Evolutionary conservation across 2,113 vertebrate genomes (phyloP), one percentile per base, ranked within the genome.

Genomic region (Macquaria ambigua): DNA sequence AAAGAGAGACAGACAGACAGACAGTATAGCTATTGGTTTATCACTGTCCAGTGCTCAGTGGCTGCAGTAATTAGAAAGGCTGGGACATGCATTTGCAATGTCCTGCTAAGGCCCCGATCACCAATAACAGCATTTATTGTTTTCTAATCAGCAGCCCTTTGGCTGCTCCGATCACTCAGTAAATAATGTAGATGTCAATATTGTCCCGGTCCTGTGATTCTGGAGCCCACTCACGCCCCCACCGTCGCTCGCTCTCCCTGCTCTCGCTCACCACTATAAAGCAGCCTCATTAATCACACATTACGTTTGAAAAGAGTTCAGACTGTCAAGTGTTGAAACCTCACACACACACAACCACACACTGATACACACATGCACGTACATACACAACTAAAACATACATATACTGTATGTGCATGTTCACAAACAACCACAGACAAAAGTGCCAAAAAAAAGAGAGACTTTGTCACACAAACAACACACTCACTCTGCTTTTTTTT

Each of bases 141-240:
- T 96, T 96, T 96, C 95, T 95, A 96, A 96, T 96, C 95, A 96
- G 94, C 92, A 92, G 91, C 90, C 93, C 92, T 93, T 93, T 91
- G 94, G 94, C 94, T 93, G 89, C 93, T 90, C 93, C 85, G 92
- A 95, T 95, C 95, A 94, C 92, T 96, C 93, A 93, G 92, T 95
- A 95, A 95, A 95, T 96, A 96, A 96, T 95, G 94, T 91, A 92
- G 91, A 96, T 94, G 95, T 95, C 95, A 95, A 96, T 96, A 95
- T 85, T 92, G 91, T 88, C 86, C 90, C 88, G 90, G 91, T 93
- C 90, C 92, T 92, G 91, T 95, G 95, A 94, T 92, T 95, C 88
- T 79, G 86, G 72, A 82, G 80, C 86, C 74, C 81, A 69, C 83
- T 83, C 83, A 59, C 59, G 37, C 92, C 82, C 90, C 61, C 58